Base-by-base conservation (phyloP, 1,140 invertebrate species). In the Mercenaria mercenaria region DNA sequence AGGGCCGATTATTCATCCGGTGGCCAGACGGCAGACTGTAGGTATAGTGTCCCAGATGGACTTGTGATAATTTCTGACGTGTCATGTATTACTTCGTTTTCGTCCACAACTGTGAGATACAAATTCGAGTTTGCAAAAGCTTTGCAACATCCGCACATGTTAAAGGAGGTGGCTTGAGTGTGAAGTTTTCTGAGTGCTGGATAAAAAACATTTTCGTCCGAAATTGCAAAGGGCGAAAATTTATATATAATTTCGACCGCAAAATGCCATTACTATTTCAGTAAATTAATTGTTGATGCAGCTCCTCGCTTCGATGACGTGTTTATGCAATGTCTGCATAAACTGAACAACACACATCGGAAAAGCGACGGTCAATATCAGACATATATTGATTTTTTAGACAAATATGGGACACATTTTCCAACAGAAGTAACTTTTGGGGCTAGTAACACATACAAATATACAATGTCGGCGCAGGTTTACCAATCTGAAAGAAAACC, bases 181-280 rank as follows among this genome's bases (percentile, higher is more conserved):
- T 59, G 20, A 15, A 8, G 6, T 86, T 86, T 76, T 74, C 83
- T 10, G 83, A 86, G 83, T 52, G 41, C 32, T 34, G 83, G 83
- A 56, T 86, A 86, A 32, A 72, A 86, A 61, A 1, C 34, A 52
- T 26, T 61, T 11, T 69, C 82, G 10, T 69, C 61, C 10, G 39
- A 39, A 72, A 47, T 84, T 18, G 69, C 82, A n/a, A 69, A 69
- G 32, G 67, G 67, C 6, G 82, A 84, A 32, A 64, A 0, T 84
- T 39, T 84, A n/a, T n/a, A 32, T 32, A 72, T 84, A 29, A 50
- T 84, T 34, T 84, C 82, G 10, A 43, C 32, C 8, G 82, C 61
- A 20, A 69, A 43, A 6, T 84, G 82, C 47, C 37, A 84, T 20
- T 84, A 84, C 41, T 84, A 69, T 72, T 69, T 43, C n/a, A 43